A percentile compares a stretch with the other conserved stretches of the same genome.
phyloP scores from a whole-genome alignment of 2,888 invertebrate species.

The Napeogenes sylphis region DNA sequence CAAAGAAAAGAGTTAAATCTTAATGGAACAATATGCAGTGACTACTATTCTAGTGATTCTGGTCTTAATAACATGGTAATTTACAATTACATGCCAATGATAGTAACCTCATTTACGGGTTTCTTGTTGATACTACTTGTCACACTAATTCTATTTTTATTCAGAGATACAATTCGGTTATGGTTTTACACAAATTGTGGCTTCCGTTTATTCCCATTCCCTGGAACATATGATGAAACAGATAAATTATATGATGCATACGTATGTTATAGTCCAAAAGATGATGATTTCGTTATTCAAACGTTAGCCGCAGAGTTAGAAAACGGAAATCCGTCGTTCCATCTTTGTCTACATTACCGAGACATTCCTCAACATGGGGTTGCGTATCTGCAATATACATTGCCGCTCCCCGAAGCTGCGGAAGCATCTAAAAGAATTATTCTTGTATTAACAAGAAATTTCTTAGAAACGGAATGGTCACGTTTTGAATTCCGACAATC shows the following conservation, averaged over 20 bases:
- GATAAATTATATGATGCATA: slow-evolving; percentile 96
- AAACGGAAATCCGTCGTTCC: slow-evolving; percentile 86
- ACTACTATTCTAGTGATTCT: slow-evolving; percentile 88
- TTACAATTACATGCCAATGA: slow-evolving; percentile 89
- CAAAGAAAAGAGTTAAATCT: slow-evolving; percentile 87
- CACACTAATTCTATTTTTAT: slow-evolving; percentile 88
- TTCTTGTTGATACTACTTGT: slow-evolving; percentile 86
- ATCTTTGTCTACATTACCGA: slow-evolving; percentile 92
- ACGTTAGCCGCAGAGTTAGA: slow-evolving; percentile 91
- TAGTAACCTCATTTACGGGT: slow-evolving; percentile 86
- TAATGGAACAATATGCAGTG: slow-evolving; percentile 90
- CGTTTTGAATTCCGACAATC: slow-evolving; percentile 93
- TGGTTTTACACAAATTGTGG: slow-evolving; percentile 93
- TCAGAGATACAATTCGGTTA: slow-evolving; percentile 89
- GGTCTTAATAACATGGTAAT: slow-evolving; percentile 89
- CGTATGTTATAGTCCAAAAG: slow-evolving; percentile 94
- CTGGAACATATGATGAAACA: slow-evolving; percentile 85
- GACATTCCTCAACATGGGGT: slow-evolving; percentile 86
- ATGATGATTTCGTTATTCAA: slow-evolving; percentile 93
- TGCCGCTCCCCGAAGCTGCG: slow-evolving; percentile 90
- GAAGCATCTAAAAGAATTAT: slow-evolving; percentile 92
- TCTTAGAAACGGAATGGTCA: slow-evolving; percentile 95
- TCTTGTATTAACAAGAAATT: slow-evolving; percentile 90
- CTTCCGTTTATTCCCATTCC: slow-evolving; percentile 86
- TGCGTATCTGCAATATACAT: slow-evolving; percentile 83